phyloP scores from a whole-genome alignment of 1,140 invertebrate genomes.

The Cyclina sinensis region DNA sequence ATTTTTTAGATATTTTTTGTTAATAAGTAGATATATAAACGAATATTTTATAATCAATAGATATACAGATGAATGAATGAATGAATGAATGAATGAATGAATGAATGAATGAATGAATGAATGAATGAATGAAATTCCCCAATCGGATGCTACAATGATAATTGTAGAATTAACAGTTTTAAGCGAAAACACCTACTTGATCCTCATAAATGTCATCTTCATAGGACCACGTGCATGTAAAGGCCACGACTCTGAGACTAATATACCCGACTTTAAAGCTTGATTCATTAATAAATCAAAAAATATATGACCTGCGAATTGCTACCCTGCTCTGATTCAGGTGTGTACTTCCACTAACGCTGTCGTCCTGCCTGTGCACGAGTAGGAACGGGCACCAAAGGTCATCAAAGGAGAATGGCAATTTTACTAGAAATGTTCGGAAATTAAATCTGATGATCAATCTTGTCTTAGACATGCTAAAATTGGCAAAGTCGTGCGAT shows the following conservation, averaged over 20 bases:
- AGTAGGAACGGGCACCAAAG: background rate
- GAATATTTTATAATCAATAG: no score
- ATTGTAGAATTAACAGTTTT: no score
- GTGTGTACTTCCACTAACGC: background rate
- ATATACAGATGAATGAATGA: no score
- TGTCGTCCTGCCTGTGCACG: background rate
- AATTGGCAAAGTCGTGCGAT: constrained; percentile 22
- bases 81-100: no score
- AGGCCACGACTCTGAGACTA: background rate
- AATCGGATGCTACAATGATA: no score
- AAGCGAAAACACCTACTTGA: no score
- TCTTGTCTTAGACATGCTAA: constrained; percentile 44
- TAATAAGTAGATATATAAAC: no score
- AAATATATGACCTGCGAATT: background rate
- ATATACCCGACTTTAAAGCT: background rate
- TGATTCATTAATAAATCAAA: constrained; percentile 12
- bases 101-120: no score
- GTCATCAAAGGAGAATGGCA: background rate
- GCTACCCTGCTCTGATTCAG: background rate
- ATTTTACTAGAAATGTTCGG: background rate
- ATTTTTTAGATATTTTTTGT: no score
- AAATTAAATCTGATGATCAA: constrained; percentile 45
- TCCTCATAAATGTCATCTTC: background rate
- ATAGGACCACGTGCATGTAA: background rate
- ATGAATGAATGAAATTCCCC: no score